Evolutionary conservation across 2,113 vertebrate genomes (phyloP).

Genomic region (Narcine bancroftii): DNA sequence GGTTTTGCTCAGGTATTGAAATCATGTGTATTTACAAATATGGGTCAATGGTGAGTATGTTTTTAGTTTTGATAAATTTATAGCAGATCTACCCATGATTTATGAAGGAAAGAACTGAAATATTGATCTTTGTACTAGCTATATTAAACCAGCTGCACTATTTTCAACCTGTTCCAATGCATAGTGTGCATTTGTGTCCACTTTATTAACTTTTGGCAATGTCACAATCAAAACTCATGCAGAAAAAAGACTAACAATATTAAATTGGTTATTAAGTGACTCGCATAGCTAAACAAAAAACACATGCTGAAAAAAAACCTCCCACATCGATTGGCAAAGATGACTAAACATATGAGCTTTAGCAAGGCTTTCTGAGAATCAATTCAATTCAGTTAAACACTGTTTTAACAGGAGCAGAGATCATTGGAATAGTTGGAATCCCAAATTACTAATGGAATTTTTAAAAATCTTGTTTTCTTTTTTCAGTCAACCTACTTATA

Average conservation of each 20-base stretch:
- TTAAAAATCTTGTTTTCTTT: background rate
- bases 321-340: background rate
- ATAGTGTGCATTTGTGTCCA: background rate
- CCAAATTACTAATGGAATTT: background rate
- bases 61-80: background rate
- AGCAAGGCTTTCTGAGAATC: background rate
- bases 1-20: conserved; percentile 77
- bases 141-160: background rate
- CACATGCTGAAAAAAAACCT: background rate
- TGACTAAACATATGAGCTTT: background rate
- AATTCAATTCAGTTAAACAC: background rate
- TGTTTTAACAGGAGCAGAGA: background rate
- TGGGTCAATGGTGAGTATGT: conserved; percentile 80
- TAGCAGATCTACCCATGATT: background rate
- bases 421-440: background rate
- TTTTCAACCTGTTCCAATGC: background rate
- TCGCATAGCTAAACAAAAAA: background rate
- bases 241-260: background rate
- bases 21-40: conserved; percentile 98
- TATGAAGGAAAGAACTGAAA: conserved; percentile 39
- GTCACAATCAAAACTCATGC: background rate
- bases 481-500: background rate
- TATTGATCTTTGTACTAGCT: background rate
- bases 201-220: background rate
- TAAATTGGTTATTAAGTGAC: background rate